Base-by-base conservation (phyloP, 2,113 vertebrate species). In the Pteropus alecto region DNA sequence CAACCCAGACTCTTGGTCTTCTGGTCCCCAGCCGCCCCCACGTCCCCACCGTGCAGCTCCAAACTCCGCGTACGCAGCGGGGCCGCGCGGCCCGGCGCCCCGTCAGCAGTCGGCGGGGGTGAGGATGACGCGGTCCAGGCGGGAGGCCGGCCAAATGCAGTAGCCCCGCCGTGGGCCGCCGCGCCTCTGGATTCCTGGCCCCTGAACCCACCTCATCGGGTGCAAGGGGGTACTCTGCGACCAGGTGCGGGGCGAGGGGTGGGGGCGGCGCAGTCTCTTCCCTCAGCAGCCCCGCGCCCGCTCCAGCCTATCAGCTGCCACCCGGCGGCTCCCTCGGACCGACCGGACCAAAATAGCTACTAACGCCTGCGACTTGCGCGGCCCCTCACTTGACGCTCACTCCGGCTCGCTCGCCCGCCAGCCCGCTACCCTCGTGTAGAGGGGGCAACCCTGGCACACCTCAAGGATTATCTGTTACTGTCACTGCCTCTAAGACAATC, bases 261-360 rank as follows among this genome's bases (percentile, higher is more conserved):
- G 28, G 46, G 91, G 84, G 94, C 77, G 67, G 87, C 48, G 54
- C 81, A 10, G 90, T 24, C 74, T 63, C 93, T n/a, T 96, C 79
- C 83, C 68, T 95, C 96, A n/a, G 96, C 95, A 97, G 94, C 94
- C 74, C 93, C n/a, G 60, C 48, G 87, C 92, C 46, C 0, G 73
- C 86, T 94, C 92, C 94, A 96, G 97, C 98, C 97, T 97, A 97
- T 98, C 98, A 96, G 95, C 95, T 82, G 95, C 92, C 96, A 78
- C 95, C 21, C 97, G 88, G 95, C 87, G 89, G 90, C 90, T 97
- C 91, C 91, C 90, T 97, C 96, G 96, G 86, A 94, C 68, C 84
- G 41, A 94, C 68, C 81, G 21, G 97, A 97, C 96, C 96, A 97
- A 98, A 98, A 98, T 97, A 98, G 97, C 97, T 94, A 95, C 94